A percentile compares a stretch with the other conserved stretches of the same genome.
phyloP scores from a whole-genome alignment of 2,113 vertebrate genomes.

The Pedionomus torquatus region DNA sequence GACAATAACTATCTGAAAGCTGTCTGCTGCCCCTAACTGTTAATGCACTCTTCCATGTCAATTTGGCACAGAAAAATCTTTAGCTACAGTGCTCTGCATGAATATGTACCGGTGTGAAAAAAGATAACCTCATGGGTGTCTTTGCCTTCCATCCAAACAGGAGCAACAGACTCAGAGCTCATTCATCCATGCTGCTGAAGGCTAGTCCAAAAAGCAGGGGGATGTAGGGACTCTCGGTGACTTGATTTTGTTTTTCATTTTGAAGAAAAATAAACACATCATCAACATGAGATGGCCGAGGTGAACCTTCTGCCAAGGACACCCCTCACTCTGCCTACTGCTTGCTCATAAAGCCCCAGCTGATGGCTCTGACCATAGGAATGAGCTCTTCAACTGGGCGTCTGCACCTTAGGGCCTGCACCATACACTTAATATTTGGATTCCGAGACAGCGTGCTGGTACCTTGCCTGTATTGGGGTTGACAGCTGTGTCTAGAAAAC shows the following conservation, averaged over 20 bases:
- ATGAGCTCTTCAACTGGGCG: neutral
- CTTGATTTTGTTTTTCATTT: neutral
- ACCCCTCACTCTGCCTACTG: neutral
- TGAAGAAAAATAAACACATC: neutral
- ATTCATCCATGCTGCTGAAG: neutral
- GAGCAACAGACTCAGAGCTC: neutral
- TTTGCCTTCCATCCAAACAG: neutral
- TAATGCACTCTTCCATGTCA: neutral
- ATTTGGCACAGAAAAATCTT: neutral
- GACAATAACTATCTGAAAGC: neutral
- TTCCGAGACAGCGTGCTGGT: neutral
- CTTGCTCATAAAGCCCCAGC: neutral
- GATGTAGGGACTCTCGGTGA: neutral
- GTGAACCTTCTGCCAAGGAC: neutral
- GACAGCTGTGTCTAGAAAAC: neutral
- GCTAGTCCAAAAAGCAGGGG: neutral
- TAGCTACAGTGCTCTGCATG: neutral
- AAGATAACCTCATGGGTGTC: neutral
- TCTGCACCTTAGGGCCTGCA: neutral
- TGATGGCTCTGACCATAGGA: neutral
- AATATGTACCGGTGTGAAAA: neutral
- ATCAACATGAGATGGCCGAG: neutral
- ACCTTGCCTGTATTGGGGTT: neutral
- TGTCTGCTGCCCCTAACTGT: neutral
- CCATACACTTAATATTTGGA: neutral